These are phyloP conservation scores for Malacosoma neustria DNA, from an alignment of 2,888 invertebrate genomes.

Conservation along the genomic window DNA sequence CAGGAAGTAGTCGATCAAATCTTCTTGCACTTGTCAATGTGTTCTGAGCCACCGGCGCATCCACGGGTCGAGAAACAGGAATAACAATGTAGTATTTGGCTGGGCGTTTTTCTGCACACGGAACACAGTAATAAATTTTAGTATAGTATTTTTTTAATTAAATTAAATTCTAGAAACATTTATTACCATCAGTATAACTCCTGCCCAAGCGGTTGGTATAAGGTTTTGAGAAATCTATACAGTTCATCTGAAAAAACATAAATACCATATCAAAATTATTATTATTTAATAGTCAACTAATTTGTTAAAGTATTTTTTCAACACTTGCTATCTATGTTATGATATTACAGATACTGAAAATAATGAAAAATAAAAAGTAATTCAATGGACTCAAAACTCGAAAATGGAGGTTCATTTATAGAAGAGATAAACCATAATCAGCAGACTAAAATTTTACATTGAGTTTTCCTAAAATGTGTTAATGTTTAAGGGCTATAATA, in stretches of 20 bases:
- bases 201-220: conserved; percentile 23
- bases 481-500: too few relatives aligned
- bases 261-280: too few relatives aligned
- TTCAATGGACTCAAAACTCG: too few relatives aligned
- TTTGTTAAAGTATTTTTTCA: too few relatives aligned
- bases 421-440: too few relatives aligned
- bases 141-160: neutral
- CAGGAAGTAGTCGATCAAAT: conserved; percentile 18
- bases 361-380: too few relatives aligned
- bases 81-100: neutral
- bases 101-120: neutral
- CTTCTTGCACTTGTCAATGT: conserved; percentile 16
- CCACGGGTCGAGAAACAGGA: conserved; percentile 1
- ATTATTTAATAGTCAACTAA: too few relatives aligned
- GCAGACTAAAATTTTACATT: too few relatives aligned
- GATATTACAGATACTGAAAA: too few relatives aligned
- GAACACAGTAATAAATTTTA: neutral
- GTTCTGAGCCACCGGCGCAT: conserved; percentile 6
- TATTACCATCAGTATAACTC: conserved; percentile 33
- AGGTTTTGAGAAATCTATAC: conserved; percentile 38
- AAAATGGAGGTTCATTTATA: too few relatives aligned
- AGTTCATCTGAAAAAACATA: conserved; percentile 57
- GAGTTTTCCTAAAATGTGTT: too few relatives aligned
- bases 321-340: too few relatives aligned
- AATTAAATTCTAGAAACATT: neutral